Evolutionary conservation across 2,113 vertebrate species (phyloP).

Genomic region (Dasyprocta punctata): DNA sequence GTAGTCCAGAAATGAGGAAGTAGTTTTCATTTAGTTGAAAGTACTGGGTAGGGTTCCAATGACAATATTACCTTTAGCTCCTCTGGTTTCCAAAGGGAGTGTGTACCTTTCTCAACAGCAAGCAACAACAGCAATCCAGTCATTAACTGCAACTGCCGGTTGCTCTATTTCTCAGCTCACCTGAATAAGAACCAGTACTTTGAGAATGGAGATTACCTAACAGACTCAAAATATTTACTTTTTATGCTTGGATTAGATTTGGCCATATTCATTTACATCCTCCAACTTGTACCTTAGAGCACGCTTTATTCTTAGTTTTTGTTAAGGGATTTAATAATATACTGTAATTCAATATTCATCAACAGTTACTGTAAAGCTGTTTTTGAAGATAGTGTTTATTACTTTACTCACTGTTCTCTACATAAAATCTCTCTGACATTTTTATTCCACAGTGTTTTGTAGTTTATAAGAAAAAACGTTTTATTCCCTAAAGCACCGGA

Average conservation of each 20-base stretch:
- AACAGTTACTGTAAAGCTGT: background rate
- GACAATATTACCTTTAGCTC: background rate
- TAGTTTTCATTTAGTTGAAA: background rate
- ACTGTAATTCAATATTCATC: background rate
- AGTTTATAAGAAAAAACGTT: background rate
- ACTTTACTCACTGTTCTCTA: background rate
- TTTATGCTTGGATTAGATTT: background rate
- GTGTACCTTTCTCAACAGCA: background rate
- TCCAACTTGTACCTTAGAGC: background rate
- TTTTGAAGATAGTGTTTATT: constrained; percentile 41
- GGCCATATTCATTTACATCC: constrained; percentile 33
- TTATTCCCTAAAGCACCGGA: background rate
- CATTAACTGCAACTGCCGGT: background rate
- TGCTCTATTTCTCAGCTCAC: background rate
- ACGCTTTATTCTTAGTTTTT: background rate
- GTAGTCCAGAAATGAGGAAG: background rate
- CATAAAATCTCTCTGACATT: background rate
- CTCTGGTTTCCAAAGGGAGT: background rate
- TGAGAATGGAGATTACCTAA: background rate
- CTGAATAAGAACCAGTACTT: background rate
- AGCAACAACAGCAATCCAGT: background rate
- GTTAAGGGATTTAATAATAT: background rate
- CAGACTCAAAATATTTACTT: constrained; percentile 29
- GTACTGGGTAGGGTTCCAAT: background rate
- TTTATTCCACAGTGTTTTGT: background rate